Evolutionary conservation across 1,140 invertebrate species (phyloP).

Genomic region (Drosophila subobscura): DNA sequence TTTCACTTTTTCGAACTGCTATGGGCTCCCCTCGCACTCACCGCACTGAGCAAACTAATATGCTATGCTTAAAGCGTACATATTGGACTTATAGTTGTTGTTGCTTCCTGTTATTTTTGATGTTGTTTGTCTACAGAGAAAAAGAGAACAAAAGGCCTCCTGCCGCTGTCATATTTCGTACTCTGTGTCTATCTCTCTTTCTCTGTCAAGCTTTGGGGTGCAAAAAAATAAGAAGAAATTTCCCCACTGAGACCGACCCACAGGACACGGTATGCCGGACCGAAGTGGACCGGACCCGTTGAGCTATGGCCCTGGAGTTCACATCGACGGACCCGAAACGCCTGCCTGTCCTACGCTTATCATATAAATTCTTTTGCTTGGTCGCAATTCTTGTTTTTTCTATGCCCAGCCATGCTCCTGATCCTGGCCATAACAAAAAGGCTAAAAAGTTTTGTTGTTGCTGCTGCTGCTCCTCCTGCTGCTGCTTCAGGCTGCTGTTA

Average conservation of each 20-base stretch:
- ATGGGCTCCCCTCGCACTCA: not conserved
- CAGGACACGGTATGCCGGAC: slow-evolving; percentile 34
- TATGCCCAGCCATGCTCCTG: slow-evolving; percentile 34
- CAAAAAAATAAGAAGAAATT: slow-evolving; percentile 11
- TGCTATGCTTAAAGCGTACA: slow-evolving; percentile 82
- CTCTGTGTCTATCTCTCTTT: slow-evolving; percentile 36
- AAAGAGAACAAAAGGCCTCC: slow-evolving; percentile 70
- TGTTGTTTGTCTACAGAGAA: slow-evolving; percentile 70
- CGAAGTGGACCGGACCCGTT: slow-evolving; percentile 33
- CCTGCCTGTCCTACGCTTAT: slow-evolving; percentile 65
- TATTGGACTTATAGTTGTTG: slow-evolving; percentile 79
- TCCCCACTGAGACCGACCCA: slow-evolving; percentile 48
- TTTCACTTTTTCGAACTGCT: slow-evolving; percentile 59
- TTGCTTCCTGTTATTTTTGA: slow-evolving; percentile 80
- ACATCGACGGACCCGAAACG: slow-evolving; percentile 53
- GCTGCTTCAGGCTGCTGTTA: slow-evolving; percentile 54
- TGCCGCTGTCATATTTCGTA: slow-evolving; percentile 77
- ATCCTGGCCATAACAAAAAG: slow-evolving; percentile 68
- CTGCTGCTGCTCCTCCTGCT: slow-evolving; percentile 36
- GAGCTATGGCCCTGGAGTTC: slow-evolving; percentile 57
- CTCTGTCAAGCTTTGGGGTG: slow-evolving; percentile 42
- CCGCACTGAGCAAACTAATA: slow-evolving; percentile 75
- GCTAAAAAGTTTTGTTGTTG: slow-evolving; percentile 69
- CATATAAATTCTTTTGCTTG: slow-evolving; percentile 74
- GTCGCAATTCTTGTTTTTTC: slow-evolving; percentile 57